Conservation (phyloP, 2,113 vertebrate species). For the Kobus ellipsiprymnus region DNA sequence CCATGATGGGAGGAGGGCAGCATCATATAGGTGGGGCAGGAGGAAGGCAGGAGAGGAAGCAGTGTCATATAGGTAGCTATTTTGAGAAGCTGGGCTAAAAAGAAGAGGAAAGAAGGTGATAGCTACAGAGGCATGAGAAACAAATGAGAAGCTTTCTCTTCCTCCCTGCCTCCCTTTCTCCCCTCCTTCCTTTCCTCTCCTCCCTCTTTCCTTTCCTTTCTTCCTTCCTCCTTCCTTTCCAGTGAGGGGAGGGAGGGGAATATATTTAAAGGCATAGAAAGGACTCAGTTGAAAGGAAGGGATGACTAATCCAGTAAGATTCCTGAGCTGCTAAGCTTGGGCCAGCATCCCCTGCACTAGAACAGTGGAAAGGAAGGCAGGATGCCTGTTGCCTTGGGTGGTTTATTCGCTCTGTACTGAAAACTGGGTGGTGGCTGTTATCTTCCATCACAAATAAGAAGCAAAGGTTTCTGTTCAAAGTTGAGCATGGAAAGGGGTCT, state of each 20-base stretch:
- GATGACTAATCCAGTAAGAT: neutral
- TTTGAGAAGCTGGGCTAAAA: neutral
- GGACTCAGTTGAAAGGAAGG: neutral
- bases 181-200: rapidly evolving
- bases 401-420: neutral
- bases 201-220: neutral
- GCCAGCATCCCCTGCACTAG: too few species aligned
- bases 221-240: neutral
- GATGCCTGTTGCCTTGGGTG: rapidly evolving
- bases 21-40: neutral
- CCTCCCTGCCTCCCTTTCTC: neutral
- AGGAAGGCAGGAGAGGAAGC: neutral
- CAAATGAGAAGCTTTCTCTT: rapidly evolving
- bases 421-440: neutral
- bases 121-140: neutral
- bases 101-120: neutral
- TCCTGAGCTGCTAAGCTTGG: neutral
- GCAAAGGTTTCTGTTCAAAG: neutral
- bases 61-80: neutral
- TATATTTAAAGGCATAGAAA: neutral
- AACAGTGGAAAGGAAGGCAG: too few species aligned
- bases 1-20: neutral
- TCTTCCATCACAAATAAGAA: neutral
- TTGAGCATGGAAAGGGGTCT: neutral
- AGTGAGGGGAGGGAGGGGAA: neutral